Conservation (phyloP, 1,140 invertebrate species). For the Propsilocerus akamusi region DNA sequence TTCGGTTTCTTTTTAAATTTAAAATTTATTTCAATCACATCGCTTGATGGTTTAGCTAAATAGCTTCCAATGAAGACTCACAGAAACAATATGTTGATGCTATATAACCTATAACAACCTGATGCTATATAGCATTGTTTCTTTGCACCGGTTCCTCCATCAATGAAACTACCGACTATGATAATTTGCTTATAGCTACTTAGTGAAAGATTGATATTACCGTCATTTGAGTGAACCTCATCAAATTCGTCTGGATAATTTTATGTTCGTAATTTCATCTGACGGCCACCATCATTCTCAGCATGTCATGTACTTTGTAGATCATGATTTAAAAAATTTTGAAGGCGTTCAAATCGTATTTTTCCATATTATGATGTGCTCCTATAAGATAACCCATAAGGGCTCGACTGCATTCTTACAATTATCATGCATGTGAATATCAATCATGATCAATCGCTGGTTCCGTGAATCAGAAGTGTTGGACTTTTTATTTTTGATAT, state of each 20-base stretch:
- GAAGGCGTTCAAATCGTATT: slow-evolving; percentile 29
- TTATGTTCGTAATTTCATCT: slow-evolving; percentile 83
- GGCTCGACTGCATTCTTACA: slow-evolving; percentile 48
- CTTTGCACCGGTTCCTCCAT: background rate
- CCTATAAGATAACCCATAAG: slow-evolving; percentile 53
- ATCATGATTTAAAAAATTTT: slow-evolving; percentile 31
- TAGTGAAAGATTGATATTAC: background rate
- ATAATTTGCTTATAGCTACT: background rate
- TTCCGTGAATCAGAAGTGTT: slow-evolving; percentile 55
- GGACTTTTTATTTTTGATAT: slow-evolving; percentile 47
- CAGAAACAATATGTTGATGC: background rate
- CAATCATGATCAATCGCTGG: slow-evolving; percentile 61
- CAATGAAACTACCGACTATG: background rate
- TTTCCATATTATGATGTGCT: slow-evolving; percentile 8
- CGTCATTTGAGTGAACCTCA: slow-evolving; percentile 15
- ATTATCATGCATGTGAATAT: slow-evolving; percentile 45
- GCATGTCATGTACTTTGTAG: background rate
- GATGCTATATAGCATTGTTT: background rate
- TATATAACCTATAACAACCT: background rate
- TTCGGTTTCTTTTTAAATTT: background rate
- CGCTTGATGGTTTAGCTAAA: background rate
- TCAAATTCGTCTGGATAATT: slow-evolving; percentile 33
- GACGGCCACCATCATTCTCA: background rate
- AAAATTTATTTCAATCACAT: slow-evolving; percentile 1
- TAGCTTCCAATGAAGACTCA: background rate